A percentile compares a stretch with the other conserved stretches of the same genome.
phyloP scores from a whole-genome alignment of 2,888 invertebrate species.

The Metellina segmentata region DNA sequence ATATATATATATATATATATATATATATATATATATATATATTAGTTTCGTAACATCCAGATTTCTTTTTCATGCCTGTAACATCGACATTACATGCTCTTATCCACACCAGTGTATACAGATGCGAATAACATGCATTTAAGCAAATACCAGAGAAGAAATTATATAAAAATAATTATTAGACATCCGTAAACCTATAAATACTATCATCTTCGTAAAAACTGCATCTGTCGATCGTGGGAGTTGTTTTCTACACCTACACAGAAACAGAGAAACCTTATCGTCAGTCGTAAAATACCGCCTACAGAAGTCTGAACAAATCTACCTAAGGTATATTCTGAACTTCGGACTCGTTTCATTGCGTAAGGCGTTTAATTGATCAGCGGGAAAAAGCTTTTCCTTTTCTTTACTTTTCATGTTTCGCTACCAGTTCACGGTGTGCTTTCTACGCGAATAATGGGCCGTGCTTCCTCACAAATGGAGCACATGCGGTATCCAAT shows the following conservation, averaged over 20 bases:
- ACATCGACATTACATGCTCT: no score
- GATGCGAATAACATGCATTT: no score
- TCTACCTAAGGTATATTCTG: constrained; percentile 19
- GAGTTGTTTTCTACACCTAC: constrained; percentile 60
- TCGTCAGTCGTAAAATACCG: constrained; percentile 17
- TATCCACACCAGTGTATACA: no score
- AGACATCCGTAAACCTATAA: constrained; percentile 8
- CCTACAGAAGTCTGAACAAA: constrained; percentile 51
- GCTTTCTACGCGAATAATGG: neutral
- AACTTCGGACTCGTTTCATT: constrained; percentile 17
- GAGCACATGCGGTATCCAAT: neutral
- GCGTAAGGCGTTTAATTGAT: constrained; percentile 44
- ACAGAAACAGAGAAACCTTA: constrained; percentile 19
- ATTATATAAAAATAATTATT: constrained; percentile 25
- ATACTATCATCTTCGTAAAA: constrained; percentile 15
- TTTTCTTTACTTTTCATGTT: neutral
- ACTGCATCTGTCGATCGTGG: constrained; percentile 13
- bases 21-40: no score
- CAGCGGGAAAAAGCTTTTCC: neutral
- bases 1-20: no score
- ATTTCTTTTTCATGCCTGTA: no score
- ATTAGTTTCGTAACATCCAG: no score
- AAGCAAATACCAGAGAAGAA: constrained; percentile 27
- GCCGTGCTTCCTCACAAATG: neutral
- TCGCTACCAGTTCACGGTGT: neutral